A percentile compares a stretch with the other conserved stretches of the same genome.
phyloP scores from a whole-genome alignment of 2,113 vertebrate species.

The Lepus europaeus region DNA sequence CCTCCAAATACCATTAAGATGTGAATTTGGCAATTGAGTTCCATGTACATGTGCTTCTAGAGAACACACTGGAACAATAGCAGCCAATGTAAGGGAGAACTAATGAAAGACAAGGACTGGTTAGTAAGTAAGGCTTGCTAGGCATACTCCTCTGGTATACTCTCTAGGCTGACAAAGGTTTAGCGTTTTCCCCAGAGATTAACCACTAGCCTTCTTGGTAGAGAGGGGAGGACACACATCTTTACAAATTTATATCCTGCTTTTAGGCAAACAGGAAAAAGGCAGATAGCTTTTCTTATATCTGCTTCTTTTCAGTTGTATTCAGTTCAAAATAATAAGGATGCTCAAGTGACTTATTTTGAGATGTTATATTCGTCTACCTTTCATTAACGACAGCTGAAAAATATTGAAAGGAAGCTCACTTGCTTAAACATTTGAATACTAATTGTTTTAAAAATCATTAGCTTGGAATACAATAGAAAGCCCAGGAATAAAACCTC shows the following conservation, averaged over 20 bases:
- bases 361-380: not conserved
- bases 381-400: not conserved
- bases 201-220: not conserved
- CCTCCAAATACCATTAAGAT: no score
- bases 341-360: not conserved
- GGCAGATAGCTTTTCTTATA: not conserved
- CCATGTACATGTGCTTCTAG: no score
- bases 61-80: no score
- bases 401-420: not conserved
- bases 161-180: not conserved
- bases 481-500: not conserved
- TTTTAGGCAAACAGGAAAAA: not conserved
- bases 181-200: not conserved
- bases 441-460: not conserved
- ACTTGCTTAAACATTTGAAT: not conserved
- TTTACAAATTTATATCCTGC: not conserved
- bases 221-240: not conserved
- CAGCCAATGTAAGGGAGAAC: not conserved
- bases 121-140: not conserved
- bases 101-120: not conserved
- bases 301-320: not conserved
- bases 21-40: no score
- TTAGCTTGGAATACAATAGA: not conserved
- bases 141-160: not conserved
- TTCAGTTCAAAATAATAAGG: not conserved